Conservation (phyloP, 2,113 vertebrate genomes). For the Oriolus oriolus region DNA sequence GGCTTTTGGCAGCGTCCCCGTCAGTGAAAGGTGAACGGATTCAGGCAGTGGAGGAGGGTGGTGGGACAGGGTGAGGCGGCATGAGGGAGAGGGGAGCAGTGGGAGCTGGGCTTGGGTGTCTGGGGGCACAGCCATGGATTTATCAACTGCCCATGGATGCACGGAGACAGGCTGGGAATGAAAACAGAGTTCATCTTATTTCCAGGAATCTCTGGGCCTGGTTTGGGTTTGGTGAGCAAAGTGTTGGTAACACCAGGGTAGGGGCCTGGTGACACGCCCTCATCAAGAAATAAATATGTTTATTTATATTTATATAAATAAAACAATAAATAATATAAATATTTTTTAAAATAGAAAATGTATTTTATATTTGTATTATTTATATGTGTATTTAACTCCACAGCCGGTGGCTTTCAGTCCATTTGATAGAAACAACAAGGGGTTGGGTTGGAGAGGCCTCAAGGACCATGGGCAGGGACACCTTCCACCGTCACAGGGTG, state of each 20-base stretch:
- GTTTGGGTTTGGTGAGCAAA: background rate
- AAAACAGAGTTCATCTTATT: background rate
- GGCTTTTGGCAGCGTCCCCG: background rate
- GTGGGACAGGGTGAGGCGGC: background rate
- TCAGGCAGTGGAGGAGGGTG: no score
- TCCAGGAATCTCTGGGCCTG: background rate
- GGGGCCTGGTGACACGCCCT: background rate
- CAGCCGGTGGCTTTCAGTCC: fast-evolving
- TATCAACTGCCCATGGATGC: background rate
- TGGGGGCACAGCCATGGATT: background rate
- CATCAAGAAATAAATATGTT: background rate
- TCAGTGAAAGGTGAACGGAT: background rate
- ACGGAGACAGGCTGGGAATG: background rate
- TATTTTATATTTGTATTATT: background rate
- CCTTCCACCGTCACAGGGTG: fast-evolving
- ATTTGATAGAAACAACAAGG: background rate
- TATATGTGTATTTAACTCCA: background rate
- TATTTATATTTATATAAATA: no score
- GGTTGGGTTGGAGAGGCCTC: background rate
- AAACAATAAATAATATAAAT: no score
- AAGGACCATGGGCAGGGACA: background rate
- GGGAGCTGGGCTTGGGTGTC: background rate
- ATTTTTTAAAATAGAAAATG: no score
- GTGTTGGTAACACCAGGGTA: background rate
- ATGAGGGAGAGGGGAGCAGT: background rate